These are phyloP conservation scores for Mugil cephalus DNA, from an alignment of 2,113 vertebrate species.

Conservation along the genomic window DNA sequence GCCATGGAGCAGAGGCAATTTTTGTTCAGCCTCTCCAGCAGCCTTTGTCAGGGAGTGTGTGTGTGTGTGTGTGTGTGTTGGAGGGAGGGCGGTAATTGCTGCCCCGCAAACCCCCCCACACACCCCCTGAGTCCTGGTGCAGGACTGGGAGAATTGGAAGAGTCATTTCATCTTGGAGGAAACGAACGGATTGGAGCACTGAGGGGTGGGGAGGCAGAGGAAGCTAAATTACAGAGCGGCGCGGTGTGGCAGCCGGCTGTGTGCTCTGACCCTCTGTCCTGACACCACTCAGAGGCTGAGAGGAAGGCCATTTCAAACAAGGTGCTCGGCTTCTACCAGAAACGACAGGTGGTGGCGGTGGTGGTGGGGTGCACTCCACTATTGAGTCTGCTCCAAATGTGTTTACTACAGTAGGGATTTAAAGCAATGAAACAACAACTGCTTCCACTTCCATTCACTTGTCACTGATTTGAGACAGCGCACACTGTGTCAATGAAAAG, in stretches of 20 bases:
- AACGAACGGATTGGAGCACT: conserved; percentile 73
- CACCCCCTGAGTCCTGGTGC: conserved; percentile 46
- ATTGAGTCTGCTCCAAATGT: too few relatives aligned
- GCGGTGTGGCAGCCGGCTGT: conserved; percentile 24
- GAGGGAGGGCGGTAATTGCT: conserved; percentile 72
- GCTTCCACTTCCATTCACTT: too few relatives aligned
- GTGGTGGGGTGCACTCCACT: too few relatives aligned
- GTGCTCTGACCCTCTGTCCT: conserved; percentile 59
- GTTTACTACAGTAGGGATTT: too few relatives aligned
- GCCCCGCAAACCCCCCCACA: conserved; percentile 62
- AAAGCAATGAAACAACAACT: too few relatives aligned
- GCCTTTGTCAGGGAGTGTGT: conserved; percentile 60
- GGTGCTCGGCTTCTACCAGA: conserved; percentile 31
- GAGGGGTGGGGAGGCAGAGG: conserved; percentile 54
- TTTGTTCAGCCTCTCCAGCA: conserved; percentile 61
- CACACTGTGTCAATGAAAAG: too few relatives aligned
- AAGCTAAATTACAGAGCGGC: conserved; percentile 74
- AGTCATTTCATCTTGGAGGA: conserved; percentile 81
- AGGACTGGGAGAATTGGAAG: conserved; percentile 78
- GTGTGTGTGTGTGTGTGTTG: conserved; percentile 30
- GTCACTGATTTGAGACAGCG: too few relatives aligned
- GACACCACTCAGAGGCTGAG: conserved; percentile 44
- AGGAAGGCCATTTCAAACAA: conserved; percentile 45
- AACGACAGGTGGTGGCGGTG: not conserved
- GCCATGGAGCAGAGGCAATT: conserved; percentile 60